Percentiles rank a stretch among this genome's conserved stretches.
Conservation (phyloP, 2,113 vertebrate genomes). For the Notarius quadriscutis region DNA sequence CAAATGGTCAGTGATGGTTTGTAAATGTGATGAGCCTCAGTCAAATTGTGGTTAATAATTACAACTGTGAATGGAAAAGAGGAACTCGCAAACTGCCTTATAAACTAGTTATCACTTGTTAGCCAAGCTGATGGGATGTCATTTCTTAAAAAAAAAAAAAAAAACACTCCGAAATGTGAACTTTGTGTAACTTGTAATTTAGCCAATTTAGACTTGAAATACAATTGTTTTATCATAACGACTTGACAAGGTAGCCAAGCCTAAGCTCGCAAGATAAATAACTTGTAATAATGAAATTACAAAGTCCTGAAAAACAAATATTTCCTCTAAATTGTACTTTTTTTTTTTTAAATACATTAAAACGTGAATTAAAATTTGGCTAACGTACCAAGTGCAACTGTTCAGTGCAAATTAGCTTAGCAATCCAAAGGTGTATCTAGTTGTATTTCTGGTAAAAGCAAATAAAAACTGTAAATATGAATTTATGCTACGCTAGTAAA, state of each 20-base stretch:
- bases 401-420: neutral
- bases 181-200: neutral
- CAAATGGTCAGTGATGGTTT: neutral
- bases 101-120: neutral
- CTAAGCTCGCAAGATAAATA: neutral
- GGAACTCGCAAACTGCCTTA: neutral
- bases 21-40: neutral
- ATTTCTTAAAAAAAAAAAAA: neutral
- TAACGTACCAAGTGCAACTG: neutral
- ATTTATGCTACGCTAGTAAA: neutral
- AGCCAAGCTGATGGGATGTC: neutral
- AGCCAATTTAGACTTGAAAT: too few relatives aligned
- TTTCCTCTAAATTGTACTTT: neutral
- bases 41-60: neutral
- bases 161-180: neutral
- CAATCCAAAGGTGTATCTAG: neutral
- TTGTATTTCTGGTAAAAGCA: neutral
- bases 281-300: neutral
- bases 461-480: neutral
- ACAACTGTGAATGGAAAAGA: neutral
- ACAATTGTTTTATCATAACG: too few relatives aligned
- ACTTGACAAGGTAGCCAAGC: too few relatives aligned
- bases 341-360: neutral
- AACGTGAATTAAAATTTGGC: neutral
- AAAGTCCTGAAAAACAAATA: neutral